Base-by-base conservation (phyloP, 2,113 vertebrate species). In the Ptychochromis oligacanthus region DNA sequence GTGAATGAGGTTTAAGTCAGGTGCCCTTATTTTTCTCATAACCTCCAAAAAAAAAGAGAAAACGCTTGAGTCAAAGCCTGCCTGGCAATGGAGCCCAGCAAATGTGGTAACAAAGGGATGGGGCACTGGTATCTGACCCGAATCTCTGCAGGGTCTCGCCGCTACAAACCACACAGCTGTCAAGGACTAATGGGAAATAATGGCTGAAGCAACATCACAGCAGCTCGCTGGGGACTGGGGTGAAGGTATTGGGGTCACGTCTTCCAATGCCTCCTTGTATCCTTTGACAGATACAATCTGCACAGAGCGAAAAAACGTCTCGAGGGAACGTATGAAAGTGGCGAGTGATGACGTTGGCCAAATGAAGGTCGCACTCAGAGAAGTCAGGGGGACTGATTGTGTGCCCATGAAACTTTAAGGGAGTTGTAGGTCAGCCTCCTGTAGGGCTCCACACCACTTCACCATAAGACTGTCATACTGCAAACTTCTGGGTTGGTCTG, bases 151-250 rank as follows among this genome's bases (percentile, higher is more conserved):
- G 72, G 83, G 87, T 72, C 88, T 46, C 24, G 1, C 74, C 4
- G 79, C 24, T 79, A 60, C 83, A 79, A 77, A 85, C 72, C 9
- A 55, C 59, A 70, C 70, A 2, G 84, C 92, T 82, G 86, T 91
- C 91, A 85, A 24, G 34, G 52, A 56, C 80, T 93, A 90, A 93
- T 87, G 90, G 89, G 80, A 87, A 91, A 87, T 91, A 91, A 93
- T 89, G 92, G 83, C 81, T 15, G 43, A 38, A 52, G 46, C 64
- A 40, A 46, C 46, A 40, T 78, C 79, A 8, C 74, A 14, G 62
- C 24, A 7, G 84, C 77, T 81, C 75, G 1, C 26, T 22, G 75
- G 80, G 83, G 85, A 81, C 77, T 0, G 18, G 40, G 82, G 77
- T 83, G 82, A 78, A 85, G 77, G 88, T 87, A 77, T 81, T 58